phyloP scores from a whole-genome alignment of 2,888 invertebrate genomes.

The Tanypteryx hageni region DNA sequence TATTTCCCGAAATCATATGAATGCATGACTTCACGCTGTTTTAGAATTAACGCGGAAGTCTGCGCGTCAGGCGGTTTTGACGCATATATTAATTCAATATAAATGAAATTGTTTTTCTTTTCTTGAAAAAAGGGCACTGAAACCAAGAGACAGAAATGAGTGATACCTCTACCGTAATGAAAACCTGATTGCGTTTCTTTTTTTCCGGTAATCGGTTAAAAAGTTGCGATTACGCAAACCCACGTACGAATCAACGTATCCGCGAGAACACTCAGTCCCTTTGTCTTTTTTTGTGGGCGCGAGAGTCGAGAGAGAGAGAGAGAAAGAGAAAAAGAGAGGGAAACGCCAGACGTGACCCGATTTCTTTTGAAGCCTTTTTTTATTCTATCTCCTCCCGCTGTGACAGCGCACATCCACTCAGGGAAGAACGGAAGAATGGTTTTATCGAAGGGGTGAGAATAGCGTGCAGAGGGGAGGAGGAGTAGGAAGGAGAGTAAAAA shows the following conservation, averaged over 20 bases:
- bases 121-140: too few relatives aligned
- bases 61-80: too few relatives aligned
- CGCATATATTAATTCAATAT: too few relatives aligned
- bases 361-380: not conserved
- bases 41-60: too few relatives aligned
- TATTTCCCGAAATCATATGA: too few relatives aligned
- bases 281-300: too few relatives aligned
- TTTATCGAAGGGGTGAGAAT: constrained; percentile 12
- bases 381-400: not conserved
- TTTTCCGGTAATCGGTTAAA: not conserved
- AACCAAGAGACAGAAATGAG: too few relatives aligned
- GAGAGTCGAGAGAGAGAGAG: too few relatives aligned
- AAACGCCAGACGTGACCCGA: not conserved
- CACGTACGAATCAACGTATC: not conserved
- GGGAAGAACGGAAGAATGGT: not conserved
- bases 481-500: not conserved
- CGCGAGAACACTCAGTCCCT: not conserved
- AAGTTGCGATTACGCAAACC: not conserved
- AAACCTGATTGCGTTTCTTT: too few relatives aligned
- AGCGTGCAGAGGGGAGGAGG: not conserved
- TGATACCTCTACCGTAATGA: too few relatives aligned
- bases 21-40: too few relatives aligned
- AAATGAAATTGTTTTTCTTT: too few relatives aligned
- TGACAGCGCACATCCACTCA: constrained; percentile 7
- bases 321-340: not conserved